Conservation (phyloP, 92 coral and sea anemone species). For the Phymanthus crucifer region DNA sequence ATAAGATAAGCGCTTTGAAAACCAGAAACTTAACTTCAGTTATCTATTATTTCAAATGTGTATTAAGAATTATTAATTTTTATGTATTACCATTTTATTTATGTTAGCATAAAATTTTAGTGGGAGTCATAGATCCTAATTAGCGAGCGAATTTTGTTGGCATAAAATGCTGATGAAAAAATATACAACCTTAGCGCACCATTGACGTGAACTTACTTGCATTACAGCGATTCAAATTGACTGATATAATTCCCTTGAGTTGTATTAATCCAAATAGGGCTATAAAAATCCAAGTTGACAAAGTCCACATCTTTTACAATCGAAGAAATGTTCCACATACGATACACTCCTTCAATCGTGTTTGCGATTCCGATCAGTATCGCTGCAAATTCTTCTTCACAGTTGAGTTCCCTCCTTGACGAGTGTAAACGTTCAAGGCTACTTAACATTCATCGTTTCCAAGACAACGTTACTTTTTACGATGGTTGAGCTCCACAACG, state of each 20-base stretch:
- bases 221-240: background rate
- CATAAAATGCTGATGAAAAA: background rate
- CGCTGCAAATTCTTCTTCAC: conserved; percentile 30
- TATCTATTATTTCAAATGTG: background rate
- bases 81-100: too few relatives aligned
- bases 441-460: conserved; percentile 12
- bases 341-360: background rate
- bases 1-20: background rate
- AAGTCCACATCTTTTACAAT: background rate
- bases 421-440: conserved; percentile 1
- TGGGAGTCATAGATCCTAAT: too few relatives aligned
- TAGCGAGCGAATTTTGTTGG: background rate
- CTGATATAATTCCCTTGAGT: background rate
- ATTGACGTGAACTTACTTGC: conserved; percentile 2
- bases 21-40: background rate
- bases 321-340: background rate
- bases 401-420: conserved; percentile 9
- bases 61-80: too few relatives aligned
- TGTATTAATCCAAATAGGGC: background rate
- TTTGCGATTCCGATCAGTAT: conserved; percentile 14
- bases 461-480: conserved; percentile 14
- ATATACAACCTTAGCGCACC: background rate
- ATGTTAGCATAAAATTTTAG: too few relatives aligned
- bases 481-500: background rate
- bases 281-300: background rate